phyloP scores from a whole-genome alignment of 2,113 vertebrate species.

The Elaphurus davidianus region DNA sequence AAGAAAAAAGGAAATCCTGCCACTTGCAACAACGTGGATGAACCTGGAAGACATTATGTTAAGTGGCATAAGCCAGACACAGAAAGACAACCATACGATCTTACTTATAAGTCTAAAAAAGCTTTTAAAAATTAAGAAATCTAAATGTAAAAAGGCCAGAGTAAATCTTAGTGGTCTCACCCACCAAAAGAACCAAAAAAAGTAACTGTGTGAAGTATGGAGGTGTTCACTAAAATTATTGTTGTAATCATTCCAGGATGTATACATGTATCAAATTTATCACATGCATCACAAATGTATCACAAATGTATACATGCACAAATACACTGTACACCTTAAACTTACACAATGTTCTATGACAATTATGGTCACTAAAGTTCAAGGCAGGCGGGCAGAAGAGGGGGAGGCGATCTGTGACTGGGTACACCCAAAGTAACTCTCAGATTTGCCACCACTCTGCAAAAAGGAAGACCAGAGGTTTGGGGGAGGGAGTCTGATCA shows the following conservation, averaged over 20 bases:
- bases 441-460: background rate
- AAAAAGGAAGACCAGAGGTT: background rate
- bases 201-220: background rate
- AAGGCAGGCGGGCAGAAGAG: background rate
- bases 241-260: background rate
- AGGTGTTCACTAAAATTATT: background rate
- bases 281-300: background rate
- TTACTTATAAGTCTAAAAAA: background rate
- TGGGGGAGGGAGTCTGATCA: background rate
- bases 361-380: background rate
- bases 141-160: background rate
- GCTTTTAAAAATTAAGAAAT: background rate
- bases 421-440: background rate
- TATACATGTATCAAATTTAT: background rate
- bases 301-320: background rate
- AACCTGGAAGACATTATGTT: background rate
- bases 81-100: background rate
- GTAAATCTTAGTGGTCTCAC: background rate
- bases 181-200: background rate
- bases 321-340: background rate
- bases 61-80: background rate
- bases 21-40: background rate
- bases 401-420: background rate
- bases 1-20: background rate
- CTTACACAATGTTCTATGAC: background rate